Percentiles rank a stretch among this genome's conserved stretches.
phyloP scores from a whole-genome alignment of 2,797 vertebrate genomes.

The Lepus oiostolus region DNA sequence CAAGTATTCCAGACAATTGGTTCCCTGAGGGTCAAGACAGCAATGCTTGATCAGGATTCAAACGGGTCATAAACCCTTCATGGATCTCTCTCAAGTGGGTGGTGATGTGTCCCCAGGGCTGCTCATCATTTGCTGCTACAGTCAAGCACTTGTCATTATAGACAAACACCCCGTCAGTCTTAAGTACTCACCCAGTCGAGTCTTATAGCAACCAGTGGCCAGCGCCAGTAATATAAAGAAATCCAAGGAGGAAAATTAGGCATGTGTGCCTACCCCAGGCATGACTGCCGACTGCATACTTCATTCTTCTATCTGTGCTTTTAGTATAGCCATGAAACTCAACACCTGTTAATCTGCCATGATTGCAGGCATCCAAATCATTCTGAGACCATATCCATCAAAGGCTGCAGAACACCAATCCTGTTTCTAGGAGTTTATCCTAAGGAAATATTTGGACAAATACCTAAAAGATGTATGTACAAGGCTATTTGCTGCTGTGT shows the following conservation, averaged over 20 bases:
- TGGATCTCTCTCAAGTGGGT: conserved; percentile 90
- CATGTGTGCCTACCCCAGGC: background rate
- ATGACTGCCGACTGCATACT: background rate
- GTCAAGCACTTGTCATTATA: conserved; percentile 90
- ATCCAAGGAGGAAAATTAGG: conserved; percentile 85
- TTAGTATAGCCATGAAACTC: background rate
- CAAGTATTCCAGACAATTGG: conserved; percentile 91
- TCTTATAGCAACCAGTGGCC: conserved; percentile 84
- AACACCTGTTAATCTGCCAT: conserved; percentile 54
- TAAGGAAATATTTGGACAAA: conserved; percentile 69
- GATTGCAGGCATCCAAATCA: background rate
- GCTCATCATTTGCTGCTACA: conserved; percentile 89
- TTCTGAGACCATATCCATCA: background rate
- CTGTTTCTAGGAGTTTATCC: conserved; percentile 65
- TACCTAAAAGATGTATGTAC: conserved; percentile 45
- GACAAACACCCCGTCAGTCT: conserved; percentile 89
- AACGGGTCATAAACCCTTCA: conserved; percentile 91
- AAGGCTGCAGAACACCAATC: conserved; percentile 46
- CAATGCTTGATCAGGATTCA: conserved; percentile 91
- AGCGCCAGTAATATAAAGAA: conserved; percentile 78
- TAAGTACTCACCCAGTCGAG: conserved; percentile 87
- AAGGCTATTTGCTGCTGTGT: background rate
- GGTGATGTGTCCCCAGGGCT: conserved; percentile 89
- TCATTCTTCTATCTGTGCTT: background rate
- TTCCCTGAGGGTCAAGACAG: conserved; percentile 90